A percentile compares a stretch with the other conserved stretches of the same genome.
These are phyloP conservation scores for Yponomeuta cagnagella DNA, from an alignment of 2,888 invertebrate species.

Conservation along the genomic window DNA sequence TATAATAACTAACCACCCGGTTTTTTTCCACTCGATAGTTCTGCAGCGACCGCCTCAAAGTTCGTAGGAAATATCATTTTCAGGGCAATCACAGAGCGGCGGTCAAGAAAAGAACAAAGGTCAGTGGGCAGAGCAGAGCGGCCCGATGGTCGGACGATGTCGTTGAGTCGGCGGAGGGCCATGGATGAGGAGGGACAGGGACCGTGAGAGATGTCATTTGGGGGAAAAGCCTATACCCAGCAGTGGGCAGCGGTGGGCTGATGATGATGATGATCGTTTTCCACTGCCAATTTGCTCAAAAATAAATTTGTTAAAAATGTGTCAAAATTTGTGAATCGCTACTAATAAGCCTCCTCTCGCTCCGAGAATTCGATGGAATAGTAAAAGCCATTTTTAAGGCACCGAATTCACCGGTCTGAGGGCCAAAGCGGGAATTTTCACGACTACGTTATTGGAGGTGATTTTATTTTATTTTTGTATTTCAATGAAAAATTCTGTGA, in stretches of 20 bases:
- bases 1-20: slow-evolving; percentile 48
- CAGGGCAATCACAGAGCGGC: too few species aligned
- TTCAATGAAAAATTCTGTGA: slow-evolving; percentile 1
- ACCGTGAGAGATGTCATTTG: too few species aligned
- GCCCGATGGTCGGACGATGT: too few species aligned
- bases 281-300: neutral
- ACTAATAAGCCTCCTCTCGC: neutral
- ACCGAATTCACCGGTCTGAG: slow-evolving; percentile 12
- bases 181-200: too few species aligned
- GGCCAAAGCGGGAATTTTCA: slow-evolving; percentile 8
- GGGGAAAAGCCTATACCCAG: too few species aligned
- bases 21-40: slow-evolving; percentile 30
- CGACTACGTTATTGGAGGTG: neutral
- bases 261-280: neutral
- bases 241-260: too few species aligned
- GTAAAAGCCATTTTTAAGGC: neutral
- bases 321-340: neutral
- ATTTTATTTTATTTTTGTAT: neutral
- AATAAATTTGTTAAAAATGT: neutral
- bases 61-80: slow-evolving; percentile 17
- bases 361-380: neutral
- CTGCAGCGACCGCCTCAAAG: slow-evolving; percentile 28
- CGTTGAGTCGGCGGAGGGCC: too few species aligned
- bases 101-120: too few species aligned
- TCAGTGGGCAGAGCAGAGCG: too few species aligned